Evolutionary conservation across 1,140 invertebrate genomes (phyloP).

Genomic region (Heliconius hermathena): DNA sequence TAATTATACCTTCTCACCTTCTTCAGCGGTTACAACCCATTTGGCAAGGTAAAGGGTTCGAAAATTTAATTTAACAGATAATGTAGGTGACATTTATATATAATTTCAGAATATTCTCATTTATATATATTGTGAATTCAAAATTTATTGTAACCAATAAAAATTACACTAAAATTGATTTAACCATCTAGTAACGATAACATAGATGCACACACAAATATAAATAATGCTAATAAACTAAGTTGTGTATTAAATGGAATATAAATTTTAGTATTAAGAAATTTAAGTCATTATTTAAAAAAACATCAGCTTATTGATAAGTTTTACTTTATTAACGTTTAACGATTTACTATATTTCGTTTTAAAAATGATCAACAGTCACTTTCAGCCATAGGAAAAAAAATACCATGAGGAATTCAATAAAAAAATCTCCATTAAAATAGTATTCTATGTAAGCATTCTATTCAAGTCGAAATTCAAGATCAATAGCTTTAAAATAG

Average conservation of each 20-base stretch:
- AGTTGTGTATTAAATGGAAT: too few species aligned
- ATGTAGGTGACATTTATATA: neutral
- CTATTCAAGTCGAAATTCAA: conserved; percentile 45
- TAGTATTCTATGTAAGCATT: conserved; percentile 48
- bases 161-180: too few species aligned
- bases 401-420: conserved; percentile 37
- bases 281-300: too few species aligned
- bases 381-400: neutral
- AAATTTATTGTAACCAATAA: neutral
- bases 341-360: too few species aligned
- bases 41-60: neutral
- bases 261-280: too few species aligned
- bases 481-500: conserved; percentile 51
- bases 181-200: too few species aligned
- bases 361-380: neutral
- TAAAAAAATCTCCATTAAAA: conserved; percentile 49
- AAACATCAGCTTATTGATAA: too few species aligned
- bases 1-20: neutral
- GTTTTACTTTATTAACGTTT: neutral
- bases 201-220: too few species aligned
- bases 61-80: neutral
- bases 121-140: neutral
- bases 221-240: too few species aligned
- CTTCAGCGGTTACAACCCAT: neutral
- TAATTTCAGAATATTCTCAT: neutral